Conservation (phyloP, 2,797 vertebrate species). For the Dromococcyx pavoninus region DNA sequence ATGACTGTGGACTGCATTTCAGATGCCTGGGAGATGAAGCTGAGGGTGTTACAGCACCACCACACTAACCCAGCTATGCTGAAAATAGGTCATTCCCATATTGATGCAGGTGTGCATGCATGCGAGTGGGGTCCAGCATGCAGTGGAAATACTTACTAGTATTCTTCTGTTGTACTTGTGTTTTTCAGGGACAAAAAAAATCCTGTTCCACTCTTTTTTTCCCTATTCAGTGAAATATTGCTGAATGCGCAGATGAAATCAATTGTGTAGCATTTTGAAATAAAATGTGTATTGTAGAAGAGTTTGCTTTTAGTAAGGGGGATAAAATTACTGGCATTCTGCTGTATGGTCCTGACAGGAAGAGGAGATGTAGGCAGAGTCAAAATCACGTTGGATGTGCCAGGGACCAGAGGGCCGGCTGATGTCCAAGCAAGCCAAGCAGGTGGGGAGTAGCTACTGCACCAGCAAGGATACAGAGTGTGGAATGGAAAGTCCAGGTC, state of each 20-base stretch:
- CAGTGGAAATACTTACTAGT: background rate
- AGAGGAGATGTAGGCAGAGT: background rate
- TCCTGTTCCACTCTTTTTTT: background rate
- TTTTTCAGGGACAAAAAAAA: background rate
- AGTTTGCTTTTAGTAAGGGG: background rate
- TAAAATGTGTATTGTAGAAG: background rate
- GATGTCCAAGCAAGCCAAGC: background rate
- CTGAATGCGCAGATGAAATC: background rate
- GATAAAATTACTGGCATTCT: background rate
- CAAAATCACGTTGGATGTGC: background rate
- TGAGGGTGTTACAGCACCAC: background rate
- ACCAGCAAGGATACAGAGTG: background rate
- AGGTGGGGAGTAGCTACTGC: background rate
- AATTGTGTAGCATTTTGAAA: background rate
- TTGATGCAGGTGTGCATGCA: conserved; percentile 9
- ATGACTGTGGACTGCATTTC: background rate
- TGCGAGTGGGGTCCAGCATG: background rate
- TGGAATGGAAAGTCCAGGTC: background rate
- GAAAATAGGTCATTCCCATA: background rate
- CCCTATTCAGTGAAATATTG: background rate
- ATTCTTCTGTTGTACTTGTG: background rate
- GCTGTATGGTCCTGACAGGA: background rate
- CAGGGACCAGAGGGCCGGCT: background rate
- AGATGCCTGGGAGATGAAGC: background rate
- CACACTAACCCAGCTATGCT: background rate